These are phyloP conservation scores for Sapajus apella DNA, from an alignment of 2,113 vertebrate species.

Conservation along the genomic window DNA sequence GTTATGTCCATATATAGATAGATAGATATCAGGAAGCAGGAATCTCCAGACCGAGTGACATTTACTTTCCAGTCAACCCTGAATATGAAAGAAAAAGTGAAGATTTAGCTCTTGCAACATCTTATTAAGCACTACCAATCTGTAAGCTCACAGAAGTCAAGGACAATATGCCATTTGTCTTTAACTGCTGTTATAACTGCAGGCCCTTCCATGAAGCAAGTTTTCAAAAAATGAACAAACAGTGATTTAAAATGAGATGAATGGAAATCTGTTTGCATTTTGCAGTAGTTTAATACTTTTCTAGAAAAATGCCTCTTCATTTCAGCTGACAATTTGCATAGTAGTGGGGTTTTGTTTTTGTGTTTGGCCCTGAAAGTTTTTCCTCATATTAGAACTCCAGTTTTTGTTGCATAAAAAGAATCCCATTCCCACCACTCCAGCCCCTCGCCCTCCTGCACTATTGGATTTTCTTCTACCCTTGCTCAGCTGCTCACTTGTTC, in stretches of 20 bases:
- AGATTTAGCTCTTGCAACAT: not conserved
- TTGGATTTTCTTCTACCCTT: constrained; percentile 46
- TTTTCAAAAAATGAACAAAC: constrained; percentile 45
- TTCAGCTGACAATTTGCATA: constrained; percentile 43
- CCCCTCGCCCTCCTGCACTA: not conserved
- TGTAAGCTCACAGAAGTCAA: not conserved
- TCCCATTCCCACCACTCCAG: not conserved
- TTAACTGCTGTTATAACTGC: not conserved
- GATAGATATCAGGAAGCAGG: not conserved
- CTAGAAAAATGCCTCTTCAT: constrained; percentile 38
- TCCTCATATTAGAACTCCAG: not conserved
- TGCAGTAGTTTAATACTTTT: constrained; percentile 46
- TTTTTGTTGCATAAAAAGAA: constrained; percentile 10
- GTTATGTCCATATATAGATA: too few species aligned
- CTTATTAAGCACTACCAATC: not conserved
- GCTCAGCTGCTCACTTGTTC: constrained; percentile 49
- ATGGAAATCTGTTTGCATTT: constrained; percentile 57
- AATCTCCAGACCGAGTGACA: not conserved
- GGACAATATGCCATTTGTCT: not conserved
- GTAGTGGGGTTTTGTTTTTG: constrained; percentile 21
- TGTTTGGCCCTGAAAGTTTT: constrained; percentile 24
- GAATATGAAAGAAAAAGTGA: constrained; percentile 18
- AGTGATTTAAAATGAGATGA: constrained; percentile 58
- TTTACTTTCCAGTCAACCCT: not conserved
- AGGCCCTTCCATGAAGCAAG: not conserved